Base-by-base conservation (phyloP, 2,888 invertebrate genomes). In the Seira musarum region DNA sequence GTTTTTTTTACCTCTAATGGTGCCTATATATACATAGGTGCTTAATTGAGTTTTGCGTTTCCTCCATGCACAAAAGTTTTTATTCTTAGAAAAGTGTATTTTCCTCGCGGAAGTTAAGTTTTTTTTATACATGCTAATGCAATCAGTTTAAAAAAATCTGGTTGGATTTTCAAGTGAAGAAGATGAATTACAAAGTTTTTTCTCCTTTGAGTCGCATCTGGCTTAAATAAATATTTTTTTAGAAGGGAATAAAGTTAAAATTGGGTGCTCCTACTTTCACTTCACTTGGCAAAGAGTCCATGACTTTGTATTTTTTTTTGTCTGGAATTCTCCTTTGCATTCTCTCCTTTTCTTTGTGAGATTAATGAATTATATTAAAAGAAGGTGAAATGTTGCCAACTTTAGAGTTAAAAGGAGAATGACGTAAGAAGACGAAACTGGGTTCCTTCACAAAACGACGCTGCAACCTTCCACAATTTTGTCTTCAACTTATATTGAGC, bases 351-450 rank as follows among this genome's bases (percentile, higher is more conserved):
- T 40, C 13, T 53, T 21, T 5, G n/a, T n/a, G n/a, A 69, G 57
- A 57, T 69, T 69, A 69, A 69, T 69, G 69, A 69, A 69, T 69
- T 69, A 69, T 69, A 69, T 69, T 53, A 69, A 57, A n/a, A 21
- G 25, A 25, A 69, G 53, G 35, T 57, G 69, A 69, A 57, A 49
- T 24, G 49, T 69, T 53, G 57, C 69, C 69, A 69, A 67, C 46
- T 21, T 25, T 24, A 17, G 24, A 63, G 15, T n/a, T n/a, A n/a
- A n/a, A n/a, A n/a, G n/a, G n/a, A n/a, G n/a, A n/a, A n/a, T n/a
- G n/a, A n/a, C n/a, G n/a, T n/a, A n/a, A n/a, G n/a, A n/a, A n/a
- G n/a, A n/a, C n/a, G n/a, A n/a, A n/a, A n/a, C n/a, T n/a, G 40
- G 13, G 40, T 40, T 40, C 40, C 40, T 8, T 40, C 40, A 40